Conservation (phyloP, 1,140 invertebrate species). For the Camponotus vicinus region DNA sequence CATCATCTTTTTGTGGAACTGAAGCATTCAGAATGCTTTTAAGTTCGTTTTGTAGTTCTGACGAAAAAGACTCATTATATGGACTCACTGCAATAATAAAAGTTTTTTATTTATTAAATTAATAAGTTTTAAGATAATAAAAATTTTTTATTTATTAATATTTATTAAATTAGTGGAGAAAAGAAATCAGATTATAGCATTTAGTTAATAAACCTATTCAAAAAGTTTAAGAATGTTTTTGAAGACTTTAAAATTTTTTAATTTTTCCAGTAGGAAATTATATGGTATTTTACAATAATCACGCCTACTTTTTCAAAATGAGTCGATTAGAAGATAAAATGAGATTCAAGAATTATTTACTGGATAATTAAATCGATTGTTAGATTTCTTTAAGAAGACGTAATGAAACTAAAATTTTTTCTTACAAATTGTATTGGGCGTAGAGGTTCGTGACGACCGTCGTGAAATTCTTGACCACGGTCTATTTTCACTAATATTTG, state of each 20-base stretch:
- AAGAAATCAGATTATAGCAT: not conserved
- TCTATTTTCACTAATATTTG: not conserved
- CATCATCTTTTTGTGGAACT: not conserved
- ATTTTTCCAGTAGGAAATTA: too few species aligned
- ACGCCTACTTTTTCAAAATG: too few species aligned
- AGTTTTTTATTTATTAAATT: too few species aligned
- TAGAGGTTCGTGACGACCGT: not conserved
- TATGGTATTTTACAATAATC: too few species aligned
- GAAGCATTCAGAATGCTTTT: slow-evolving; percentile 9
- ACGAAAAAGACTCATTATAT: not conserved
- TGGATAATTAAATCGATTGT: too few species aligned
- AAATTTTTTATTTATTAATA: too few species aligned
- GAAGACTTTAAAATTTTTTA: too few species aligned
- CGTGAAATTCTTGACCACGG: not conserved
- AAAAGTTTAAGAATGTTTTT: too few species aligned
- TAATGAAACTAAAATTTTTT: slow-evolving; percentile 1
- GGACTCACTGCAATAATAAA: not conserved
- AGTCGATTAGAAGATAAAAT: not conserved
- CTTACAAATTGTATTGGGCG: not conserved
- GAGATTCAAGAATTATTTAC: not conserved
- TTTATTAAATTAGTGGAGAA: not conserved
- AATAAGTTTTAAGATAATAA: too few species aligned
- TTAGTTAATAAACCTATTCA: too few species aligned
- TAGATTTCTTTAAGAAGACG: not conserved
- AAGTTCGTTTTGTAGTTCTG: not conserved